phyloP scores from a whole-genome alignment of 2,888 invertebrate genomes.

The Pyrgus malvae region DNA sequence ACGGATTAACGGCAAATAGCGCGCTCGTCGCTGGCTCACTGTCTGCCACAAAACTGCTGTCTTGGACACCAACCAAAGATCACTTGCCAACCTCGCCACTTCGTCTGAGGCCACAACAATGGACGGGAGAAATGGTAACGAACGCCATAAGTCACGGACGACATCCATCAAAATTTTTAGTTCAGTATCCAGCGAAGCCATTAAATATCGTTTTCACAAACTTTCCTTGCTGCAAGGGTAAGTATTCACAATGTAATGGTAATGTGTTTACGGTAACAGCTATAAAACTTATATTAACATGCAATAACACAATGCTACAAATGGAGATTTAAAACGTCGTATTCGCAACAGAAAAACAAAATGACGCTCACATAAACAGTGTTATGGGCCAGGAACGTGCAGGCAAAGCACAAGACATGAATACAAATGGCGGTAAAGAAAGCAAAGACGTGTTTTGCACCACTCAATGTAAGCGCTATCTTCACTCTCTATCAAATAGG shows the following conservation, averaged over 20 bases:
- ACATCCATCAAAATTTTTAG: constrained; percentile 2
- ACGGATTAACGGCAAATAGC: constrained; percentile 7
- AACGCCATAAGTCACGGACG: background rate
- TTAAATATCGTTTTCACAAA: background rate
- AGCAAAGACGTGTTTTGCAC: constrained; percentile 8
- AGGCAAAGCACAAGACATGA: background rate
- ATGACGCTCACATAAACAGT: background rate
- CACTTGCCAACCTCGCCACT: background rate
- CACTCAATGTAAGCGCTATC: constrained; percentile 1
- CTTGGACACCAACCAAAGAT: too few species aligned
- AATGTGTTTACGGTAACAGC: constrained; percentile 12
- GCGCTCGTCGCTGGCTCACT: background rate
- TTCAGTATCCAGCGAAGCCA: background rate
- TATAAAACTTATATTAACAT: constrained; percentile 15
- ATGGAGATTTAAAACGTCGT: background rate
- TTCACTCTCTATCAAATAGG: background rate
- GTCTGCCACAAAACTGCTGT: too few species aligned
- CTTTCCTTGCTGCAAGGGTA: constrained; percentile 2
- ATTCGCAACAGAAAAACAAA: constrained; percentile 3
- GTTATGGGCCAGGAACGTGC: background rate
- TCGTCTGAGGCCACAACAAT: background rate
- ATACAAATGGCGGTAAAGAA: constrained; percentile 19
- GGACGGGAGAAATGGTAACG: constrained; percentile 8
- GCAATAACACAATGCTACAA: constrained; percentile 2
- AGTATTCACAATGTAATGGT: constrained; percentile 7